Conservation (phyloP, 2,888 invertebrate species). For the Caenorhabditis angaria region DNA sequence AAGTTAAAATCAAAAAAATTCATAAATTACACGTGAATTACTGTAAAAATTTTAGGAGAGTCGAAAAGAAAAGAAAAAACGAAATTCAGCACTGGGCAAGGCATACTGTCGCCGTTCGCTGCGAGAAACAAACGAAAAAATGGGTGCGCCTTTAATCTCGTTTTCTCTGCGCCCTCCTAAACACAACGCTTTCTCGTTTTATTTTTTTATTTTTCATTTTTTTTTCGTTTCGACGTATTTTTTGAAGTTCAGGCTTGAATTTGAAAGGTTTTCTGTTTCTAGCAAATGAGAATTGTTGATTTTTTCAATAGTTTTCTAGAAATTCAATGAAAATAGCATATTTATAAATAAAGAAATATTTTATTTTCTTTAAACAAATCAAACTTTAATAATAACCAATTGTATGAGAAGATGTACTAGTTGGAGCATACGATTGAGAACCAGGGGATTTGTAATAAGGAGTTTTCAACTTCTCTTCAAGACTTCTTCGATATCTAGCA, state of each 20-base stretch:
- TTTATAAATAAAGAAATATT: too few relatives aligned
- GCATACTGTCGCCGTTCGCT: slow-evolving; percentile 17
- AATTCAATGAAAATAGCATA: too few relatives aligned
- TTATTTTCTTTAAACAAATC: not conserved
- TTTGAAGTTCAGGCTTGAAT: too few relatives aligned
- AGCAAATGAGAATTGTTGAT: too few relatives aligned
- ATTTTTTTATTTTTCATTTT: not conserved
- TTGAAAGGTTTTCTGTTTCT: too few relatives aligned
- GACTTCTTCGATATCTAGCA: slow-evolving; percentile 40
- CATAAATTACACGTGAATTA: slow-evolving; percentile 1
- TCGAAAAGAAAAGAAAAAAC: slow-evolving; percentile 22
- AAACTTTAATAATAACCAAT: not conserved
- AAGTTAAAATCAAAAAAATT: too few relatives aligned
- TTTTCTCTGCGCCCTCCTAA: not conserved
- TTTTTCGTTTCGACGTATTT: not conserved
- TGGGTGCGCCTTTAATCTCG: not conserved
- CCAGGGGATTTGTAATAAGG: slow-evolving; percentile 11
- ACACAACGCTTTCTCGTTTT: not conserved
- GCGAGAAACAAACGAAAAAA: slow-evolving; percentile 14
- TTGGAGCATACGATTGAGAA: not conserved
- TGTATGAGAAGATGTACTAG: not conserved
- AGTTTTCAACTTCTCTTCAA: slow-evolving; percentile 15
- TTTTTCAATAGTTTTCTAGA: too few relatives aligned
- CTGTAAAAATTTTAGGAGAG: not conserved
- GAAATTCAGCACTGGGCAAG: slow-evolving; percentile 12